Conservation (phyloP, 2,888 invertebrate species). For the Cryptocheilus praepositus region DNA sequence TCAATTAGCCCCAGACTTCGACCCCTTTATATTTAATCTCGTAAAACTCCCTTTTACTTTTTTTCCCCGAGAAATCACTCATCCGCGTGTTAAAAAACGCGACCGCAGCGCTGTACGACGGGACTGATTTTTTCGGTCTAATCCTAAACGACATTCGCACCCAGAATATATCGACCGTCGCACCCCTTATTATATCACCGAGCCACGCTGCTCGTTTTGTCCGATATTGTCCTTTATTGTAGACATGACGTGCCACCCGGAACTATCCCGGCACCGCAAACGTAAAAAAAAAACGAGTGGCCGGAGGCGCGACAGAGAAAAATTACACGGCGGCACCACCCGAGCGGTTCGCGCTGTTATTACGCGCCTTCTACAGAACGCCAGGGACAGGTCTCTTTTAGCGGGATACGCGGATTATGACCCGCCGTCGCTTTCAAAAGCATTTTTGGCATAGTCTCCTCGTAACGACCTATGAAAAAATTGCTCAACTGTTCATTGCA, state of each 20-base stretch:
- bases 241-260: conserved; percentile 33
- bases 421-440: conserved; percentile 28
- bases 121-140: too few species aligned
- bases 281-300: conserved; percentile 24
- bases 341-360: conserved; percentile 40
- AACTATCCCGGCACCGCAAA: conserved; percentile 19
- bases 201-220: conserved; percentile 18
- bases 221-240: conserved; percentile 47
- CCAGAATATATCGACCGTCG: too few species aligned
- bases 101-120: too few species aligned
- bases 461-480: too few species aligned
- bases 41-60: too few species aligned
- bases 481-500: too few species aligned
- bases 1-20: too few species aligned
- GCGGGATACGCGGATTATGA: conserved; percentile 31
- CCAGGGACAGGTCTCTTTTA: conserved; percentile 25
- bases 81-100: too few species aligned
- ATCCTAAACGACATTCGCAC: too few species aligned
- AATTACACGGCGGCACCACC: conserved; percentile 35
- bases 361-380: conserved; percentile 39
- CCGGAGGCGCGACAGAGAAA: conserved; percentile 44
- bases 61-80: too few species aligned
- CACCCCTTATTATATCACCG: too few species aligned
- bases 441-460: conserved; percentile 4
- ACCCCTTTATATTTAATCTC: too few species aligned